Base-by-base conservation (phyloP, 2,113 vertebrate genomes). In the Athene cunicularia region DNA sequence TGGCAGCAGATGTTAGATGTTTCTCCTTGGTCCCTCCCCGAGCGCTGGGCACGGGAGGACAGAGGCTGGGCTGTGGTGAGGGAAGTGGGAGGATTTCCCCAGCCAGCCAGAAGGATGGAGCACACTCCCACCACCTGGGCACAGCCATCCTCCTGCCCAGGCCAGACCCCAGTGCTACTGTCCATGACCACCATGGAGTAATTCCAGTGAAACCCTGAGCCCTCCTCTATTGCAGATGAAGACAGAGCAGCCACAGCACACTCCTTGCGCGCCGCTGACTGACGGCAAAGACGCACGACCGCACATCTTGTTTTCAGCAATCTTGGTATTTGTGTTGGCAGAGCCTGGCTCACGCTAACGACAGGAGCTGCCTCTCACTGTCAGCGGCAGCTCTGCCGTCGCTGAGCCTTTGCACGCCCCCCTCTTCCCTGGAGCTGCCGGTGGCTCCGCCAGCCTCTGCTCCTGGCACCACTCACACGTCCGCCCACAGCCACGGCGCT, bases 311-410 rank as follows among this genome's bases (percentile, higher is more conserved):
- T 95, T 95, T 96, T 72, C 93, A 85, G 88, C 86, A 53, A 1
- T 60, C 72, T 92, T 20, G 3, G 90, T 94, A 74, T 97, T 95
- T 91, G 95, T 91, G 94, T 95, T 97, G 96, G 92, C 96, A 95
- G 91, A 94, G 92, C 86, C 80, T 91, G 83, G 88, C 88, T 95
- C 86, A 89, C 16, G 24, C 96, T 86, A 66, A 37, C 4, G 15
- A 93, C 86, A 53, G 80, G 89, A 95, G 80, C 94, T 95, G 93
- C 96, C 86, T 97, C 85, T 84, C 82, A 37, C 92, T 95, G 94
- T 90, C 96, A 93, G 87, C 22, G 4, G 76, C 90, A 62, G 81
- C 77, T 92, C 90, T 49, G n/a, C 67, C 2, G 6, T 55, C 1
- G 2, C 90, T 21, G 50, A 91, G 82, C 86, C 91, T 83, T 86